Evolutionary conservation across 2,888 invertebrate species (phyloP), one percentile per base, ranked within the genome.

Genomic region (Saturnia pavonia): DNA sequence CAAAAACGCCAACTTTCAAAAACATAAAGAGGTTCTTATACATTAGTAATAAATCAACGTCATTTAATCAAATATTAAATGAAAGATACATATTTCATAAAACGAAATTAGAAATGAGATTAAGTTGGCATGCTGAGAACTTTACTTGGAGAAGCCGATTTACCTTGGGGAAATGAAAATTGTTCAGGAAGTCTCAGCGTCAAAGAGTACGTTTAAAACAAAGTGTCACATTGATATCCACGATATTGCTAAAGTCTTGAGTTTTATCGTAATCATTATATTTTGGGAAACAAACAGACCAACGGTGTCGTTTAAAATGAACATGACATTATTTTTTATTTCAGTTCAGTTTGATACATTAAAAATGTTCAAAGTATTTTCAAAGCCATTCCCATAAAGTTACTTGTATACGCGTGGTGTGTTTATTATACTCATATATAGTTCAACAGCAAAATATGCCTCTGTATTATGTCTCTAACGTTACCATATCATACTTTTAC

Each of bases 111-210:
- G 73, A 34, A 34, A 22, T 9, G 81, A 86, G 83, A 86, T 85
- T 82, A 85, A 87, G 86, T 86, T 85, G 84, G 82, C 82, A 83
- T 82, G 80, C 82, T 83, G 76, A 71, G 79, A 87, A 86, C 80
- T 88, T 87, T 81, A 81, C 75, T 81, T 75, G 75, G 73, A 78
- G 77, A 54, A 78, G 81, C 81, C 80, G 85, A 87, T 86, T 88
- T 88, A 80, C 79, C 81, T 78, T 72, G 82, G 83, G 87, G 85
- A 89, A 89, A 90, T 90, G 87, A 88, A 90, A 90, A 90, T 90
- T 90, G 89, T 90, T 90, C 77, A 80, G 86, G 83, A 88, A 90
- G 87, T 88, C 83, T 79, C 77, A 81, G 81, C 84, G 78, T 87
- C 87, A 88, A 87, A 88, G 85, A 83, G 81, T 78, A 83, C 83